A percentile compares a stretch with the other conserved stretches of the same genome.
These are phyloP conservation scores for Rhynchomys soricoides DNA, from an alignment of 2,113 vertebrate species.

Conservation along the genomic window DNA sequence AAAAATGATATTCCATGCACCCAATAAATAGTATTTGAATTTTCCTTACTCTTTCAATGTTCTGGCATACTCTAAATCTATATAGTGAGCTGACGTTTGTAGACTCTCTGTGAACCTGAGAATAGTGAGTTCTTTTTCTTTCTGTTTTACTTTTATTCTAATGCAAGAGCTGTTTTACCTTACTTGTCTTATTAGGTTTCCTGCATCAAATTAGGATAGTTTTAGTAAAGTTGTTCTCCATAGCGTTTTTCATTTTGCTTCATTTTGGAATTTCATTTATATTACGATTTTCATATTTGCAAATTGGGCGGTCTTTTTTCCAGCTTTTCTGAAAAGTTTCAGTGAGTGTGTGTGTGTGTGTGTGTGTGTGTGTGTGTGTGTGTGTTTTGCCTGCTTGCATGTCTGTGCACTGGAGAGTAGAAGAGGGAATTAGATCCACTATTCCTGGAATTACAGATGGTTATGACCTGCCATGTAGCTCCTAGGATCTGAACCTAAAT, in stretches of 20 bases:
- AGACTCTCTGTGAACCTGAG: not conserved
- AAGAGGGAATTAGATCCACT: not conserved
- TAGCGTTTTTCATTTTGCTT: slow-evolving; percentile 21
- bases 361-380: not conserved
- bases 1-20: not conserved
- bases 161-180: not conserved
- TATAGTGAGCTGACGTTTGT: not conserved
- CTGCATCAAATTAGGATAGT: not conserved
- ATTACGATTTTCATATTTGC: not conserved
- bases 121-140: not conserved
- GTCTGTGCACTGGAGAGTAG: not conserved
- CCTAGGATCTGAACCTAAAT: not conserved
- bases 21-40: slow-evolving; percentile 24
- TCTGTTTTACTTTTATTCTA: not conserved
- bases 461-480: not conserved
- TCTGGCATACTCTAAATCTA: not conserved
- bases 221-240: slow-evolving; percentile 32
- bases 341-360: not conserved
- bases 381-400: not conserved
- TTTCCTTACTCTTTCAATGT: slow-evolving; percentile 1
- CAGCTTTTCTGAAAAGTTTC: not conserved
- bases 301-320: not conserved
- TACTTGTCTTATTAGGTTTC: slow-evolving; percentile 22
- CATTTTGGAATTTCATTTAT: slow-evolving; percentile 18
- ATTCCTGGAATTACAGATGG: not conserved